Evolutionary conservation across 2,113 vertebrate genomes (phyloP).

Genomic region (Poeciliopsis turrubarensis): DNA sequence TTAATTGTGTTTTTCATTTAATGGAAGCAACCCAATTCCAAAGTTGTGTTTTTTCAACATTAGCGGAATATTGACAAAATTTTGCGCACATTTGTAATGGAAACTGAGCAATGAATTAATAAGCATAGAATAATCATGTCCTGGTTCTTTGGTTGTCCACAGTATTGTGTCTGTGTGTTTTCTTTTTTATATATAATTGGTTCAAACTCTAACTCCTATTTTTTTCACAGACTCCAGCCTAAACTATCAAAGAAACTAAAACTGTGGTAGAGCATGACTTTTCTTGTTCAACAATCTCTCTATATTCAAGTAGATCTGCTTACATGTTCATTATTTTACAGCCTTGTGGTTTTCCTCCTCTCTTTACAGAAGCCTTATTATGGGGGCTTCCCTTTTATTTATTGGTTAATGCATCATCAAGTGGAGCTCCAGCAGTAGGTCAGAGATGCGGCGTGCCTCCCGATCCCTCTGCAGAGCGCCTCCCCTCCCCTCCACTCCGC

Average conservation of each 20-base stretch:
- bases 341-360: not conserved
- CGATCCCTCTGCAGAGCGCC: constrained; percentile 1
- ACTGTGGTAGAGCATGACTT: not conserved
- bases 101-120: too few species aligned
- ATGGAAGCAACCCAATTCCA: too few species aligned
- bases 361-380: constrained; percentile 25
- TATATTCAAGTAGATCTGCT: not conserved
- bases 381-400: constrained; percentile 43
- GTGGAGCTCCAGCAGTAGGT: constrained; percentile 25
- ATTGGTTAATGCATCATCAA: constrained; percentile 54
- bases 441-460: not conserved
- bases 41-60: too few species aligned
- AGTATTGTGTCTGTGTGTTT: too few species aligned
- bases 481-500: constrained; percentile 18
- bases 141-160: too few species aligned
- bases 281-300: not conserved
- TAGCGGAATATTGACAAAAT: too few species aligned
- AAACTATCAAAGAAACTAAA: not conserved
- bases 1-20: too few species aligned
- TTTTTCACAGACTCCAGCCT: not conserved
- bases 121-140: too few species aligned
- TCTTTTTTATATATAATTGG: too few species aligned
- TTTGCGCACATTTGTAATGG: too few species aligned
- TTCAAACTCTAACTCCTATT: not conserved
- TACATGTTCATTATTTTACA: not conserved